Base-by-base conservation (phyloP, 1,140 invertebrate species). In the Agrypnia vestita region DNA sequence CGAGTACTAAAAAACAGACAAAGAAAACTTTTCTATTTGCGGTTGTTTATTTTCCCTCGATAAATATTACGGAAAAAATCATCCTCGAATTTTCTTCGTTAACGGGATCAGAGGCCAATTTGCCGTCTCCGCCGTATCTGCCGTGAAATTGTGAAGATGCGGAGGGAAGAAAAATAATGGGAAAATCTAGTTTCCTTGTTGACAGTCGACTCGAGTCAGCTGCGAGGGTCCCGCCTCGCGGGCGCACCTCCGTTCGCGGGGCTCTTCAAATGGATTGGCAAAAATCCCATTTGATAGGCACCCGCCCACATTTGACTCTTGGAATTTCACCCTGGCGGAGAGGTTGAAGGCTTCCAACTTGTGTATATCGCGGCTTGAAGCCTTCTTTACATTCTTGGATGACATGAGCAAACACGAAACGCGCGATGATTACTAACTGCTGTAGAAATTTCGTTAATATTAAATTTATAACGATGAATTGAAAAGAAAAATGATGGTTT, bases 121-220 rank as follows among this genome's bases (percentile, higher is more conserved):
- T 51, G 8, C 49, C n/a, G 11, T 51, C 49, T 15, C 49, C 49
- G 8, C 49, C 49, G 3, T 15, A 4, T 13, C 11, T 15, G 35
- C 21, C 46, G 35, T 62, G 64, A 44, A 75, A 46, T 75, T 61
- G 46, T 62, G 47, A 71, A 74, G 46, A 71, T 53, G 55, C 47
- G 76, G 9, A 44, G 55, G 64, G 64, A 62, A 44, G 55, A 56
- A 81, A 61, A 72, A 78, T 82, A 82, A 82, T 82, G 80, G 80
- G 3, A 35, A 62, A 78, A 82, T 82, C 72, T 61, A 78, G 80
- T 82, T 78, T 67, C 61, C 71, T 69, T 82, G 80, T 82, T 82
- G 80, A 82, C 80, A 82, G 80, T 78, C 80, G 69, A 79, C 80
- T 82, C 72, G 76, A 82, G 73, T 78, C 19, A 21, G 49, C 13